Percentiles rank a stretch among this genome's conserved stretches.
Conservation (phyloP, 2,888 invertebrate species). For the Eucriotettix oculatus region DNA sequence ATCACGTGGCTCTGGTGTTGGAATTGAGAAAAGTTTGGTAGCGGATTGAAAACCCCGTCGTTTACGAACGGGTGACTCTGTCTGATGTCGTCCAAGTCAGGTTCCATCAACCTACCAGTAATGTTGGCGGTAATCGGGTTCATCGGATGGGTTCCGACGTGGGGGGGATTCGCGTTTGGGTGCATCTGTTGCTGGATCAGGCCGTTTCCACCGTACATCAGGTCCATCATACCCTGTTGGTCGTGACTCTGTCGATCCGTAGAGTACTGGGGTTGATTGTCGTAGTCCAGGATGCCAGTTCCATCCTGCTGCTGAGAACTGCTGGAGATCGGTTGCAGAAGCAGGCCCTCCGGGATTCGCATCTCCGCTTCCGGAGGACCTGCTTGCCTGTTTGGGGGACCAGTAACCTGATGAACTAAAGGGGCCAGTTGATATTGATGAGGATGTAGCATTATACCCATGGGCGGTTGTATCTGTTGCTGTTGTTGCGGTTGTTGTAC, state of each 20-base stretch:
- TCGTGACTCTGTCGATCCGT: too few relatives aligned
- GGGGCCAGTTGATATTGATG: conserved; percentile 25
- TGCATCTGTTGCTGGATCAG: conserved; percentile 19
- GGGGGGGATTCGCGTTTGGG: conserved; percentile 72
- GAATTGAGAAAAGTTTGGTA: conserved; percentile 51
- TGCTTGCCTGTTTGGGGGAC: conserved; percentile 94
- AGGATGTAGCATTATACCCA: conserved; percentile 19
- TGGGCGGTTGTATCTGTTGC: conserved; percentile 23
- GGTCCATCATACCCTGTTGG: conserved; percentile 20
- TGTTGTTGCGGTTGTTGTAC: conserved; percentile 25
- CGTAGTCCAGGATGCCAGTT: too few relatives aligned
- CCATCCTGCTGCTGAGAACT: conserved; percentile 1
- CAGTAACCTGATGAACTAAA: conserved; percentile 28
- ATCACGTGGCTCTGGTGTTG: conserved; percentile 18
- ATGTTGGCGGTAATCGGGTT: conserved; percentile 36
- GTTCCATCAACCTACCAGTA: conserved; percentile 48
- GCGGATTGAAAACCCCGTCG: conserved; percentile 22
- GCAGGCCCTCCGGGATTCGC: conserved; percentile 79
- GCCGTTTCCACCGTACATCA: conserved; percentile 19
- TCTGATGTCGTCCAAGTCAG: neutral
- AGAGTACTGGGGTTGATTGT: too few relatives aligned
- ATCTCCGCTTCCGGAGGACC: conserved; percentile 69
- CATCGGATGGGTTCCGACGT: conserved; percentile 19
- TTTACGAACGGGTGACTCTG: neutral
- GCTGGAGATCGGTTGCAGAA: conserved; percentile 38